Evolutionary conservation across 1,140 invertebrate species (phyloP), one percentile per base, ranked within the genome.

Genomic region (Nasonia giraulti): DNA sequence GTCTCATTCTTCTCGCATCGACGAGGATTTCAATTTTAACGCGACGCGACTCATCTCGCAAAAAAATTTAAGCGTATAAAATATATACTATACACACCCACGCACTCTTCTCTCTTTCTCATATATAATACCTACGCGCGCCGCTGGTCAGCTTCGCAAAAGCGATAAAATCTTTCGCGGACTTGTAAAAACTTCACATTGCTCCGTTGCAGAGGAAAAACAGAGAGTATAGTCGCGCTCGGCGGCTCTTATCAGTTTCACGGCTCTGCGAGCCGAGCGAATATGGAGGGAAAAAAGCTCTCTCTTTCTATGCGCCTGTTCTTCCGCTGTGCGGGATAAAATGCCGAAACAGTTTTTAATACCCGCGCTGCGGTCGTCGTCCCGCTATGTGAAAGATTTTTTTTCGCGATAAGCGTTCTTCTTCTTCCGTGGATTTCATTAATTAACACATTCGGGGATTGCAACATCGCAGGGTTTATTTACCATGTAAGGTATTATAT

Each of bases 201-300:
- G 68, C 3, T 33, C 27, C 8, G 31, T 31, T 71, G 31, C 27
- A 31, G 14, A 31, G 68, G 27, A 69, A 80, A 80, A 37, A 80
- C 17, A 80, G 33, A 78, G 27, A 27, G 27, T 27, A 27, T 37
- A 37, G 4, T 66, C 23, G 47, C 12, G 37, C 50, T 6, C 68
- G 20, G 4, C 55, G 11, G 27, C 2, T 68, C 40, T 81, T 81
- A 81, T 81, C 68, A 31, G 68, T 31, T 50, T 81, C 79, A 50
- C n/a, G 23, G 68, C 23, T 73, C 4, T 20, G 0, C 27, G 14
- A 71, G 14, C 47, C 44, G 11, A 80, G 23, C 37, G 20, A 80
- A 69, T 69, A 44, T 69, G 10, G 20, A 17, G 17, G 17, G 31
- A 37, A 68, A 79, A 80, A 80, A 62, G 50, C 62, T 68, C 33